Percentiles rank a stretch among this genome's conserved stretches.
Conservation (phyloP, 92 coral and sea anemone species). For the Muricea muricata region DNA sequence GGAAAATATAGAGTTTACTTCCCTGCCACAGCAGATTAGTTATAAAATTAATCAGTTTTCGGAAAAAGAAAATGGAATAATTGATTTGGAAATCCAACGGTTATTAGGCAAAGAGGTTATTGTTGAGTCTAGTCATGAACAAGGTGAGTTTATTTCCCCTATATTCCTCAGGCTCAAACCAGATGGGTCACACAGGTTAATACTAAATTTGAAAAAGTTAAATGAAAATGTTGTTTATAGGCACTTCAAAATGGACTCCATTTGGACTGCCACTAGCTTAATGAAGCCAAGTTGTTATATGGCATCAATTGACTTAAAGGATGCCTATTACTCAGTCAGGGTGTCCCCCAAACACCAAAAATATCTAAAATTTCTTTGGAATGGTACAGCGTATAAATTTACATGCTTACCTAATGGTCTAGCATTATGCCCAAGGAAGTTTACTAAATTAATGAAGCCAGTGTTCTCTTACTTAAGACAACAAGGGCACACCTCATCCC, state of each 20-base stretch:
- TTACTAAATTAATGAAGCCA: conserved; percentile 62
- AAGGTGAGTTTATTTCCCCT: conserved; percentile 45
- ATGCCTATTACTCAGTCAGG: conserved; percentile 55
- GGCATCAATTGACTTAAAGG: conserved; percentile 51
- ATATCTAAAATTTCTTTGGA: conserved; percentile 58
- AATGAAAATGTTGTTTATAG: background rate
- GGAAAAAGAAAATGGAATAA: too few relatives aligned
- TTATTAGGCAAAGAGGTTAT: conserved; percentile 54
- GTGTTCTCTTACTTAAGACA: conserved; percentile 34
- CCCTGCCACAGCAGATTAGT: too few relatives aligned
- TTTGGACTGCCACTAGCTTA: conserved; percentile 36
- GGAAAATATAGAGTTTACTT: too few relatives aligned
- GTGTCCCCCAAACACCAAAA: conserved; percentile 49
- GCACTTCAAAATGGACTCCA: conserved; percentile 66
- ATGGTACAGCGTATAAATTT: conserved; percentile 51
- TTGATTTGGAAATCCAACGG: too few relatives aligned
- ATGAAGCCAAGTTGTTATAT: conserved; percentile 54
- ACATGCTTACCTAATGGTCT: conserved; percentile 67
- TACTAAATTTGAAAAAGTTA: conserved; percentile 51
- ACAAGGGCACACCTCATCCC: conserved; percentile 27
- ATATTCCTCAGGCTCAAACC: conserved; percentile 40
- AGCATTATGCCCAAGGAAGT: conserved; percentile 50
- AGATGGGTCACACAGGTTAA: conserved; percentile 52
- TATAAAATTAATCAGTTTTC: background rate
- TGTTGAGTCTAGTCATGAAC: conserved; percentile 38